Conservation (phyloP, 2,113 vertebrate species). For the Sylvietta virens region DNA sequence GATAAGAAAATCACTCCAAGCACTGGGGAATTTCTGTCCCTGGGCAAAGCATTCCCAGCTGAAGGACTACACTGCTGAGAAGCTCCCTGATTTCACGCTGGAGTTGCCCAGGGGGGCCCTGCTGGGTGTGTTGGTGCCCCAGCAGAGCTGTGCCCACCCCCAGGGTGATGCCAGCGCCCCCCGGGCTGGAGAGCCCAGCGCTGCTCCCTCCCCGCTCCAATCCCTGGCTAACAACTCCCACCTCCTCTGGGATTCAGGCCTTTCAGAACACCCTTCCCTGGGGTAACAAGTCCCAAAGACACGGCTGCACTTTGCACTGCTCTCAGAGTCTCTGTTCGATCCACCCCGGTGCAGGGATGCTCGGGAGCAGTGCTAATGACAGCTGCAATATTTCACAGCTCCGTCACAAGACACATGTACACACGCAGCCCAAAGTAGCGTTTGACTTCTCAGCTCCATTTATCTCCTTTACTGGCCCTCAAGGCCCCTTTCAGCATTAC, state of each 20-base stretch:
- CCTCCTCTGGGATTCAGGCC: too few relatives aligned
- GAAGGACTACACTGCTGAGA: not conserved
- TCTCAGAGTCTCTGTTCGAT: not conserved
- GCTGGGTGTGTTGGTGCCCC: not conserved
- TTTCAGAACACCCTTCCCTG: not conserved
- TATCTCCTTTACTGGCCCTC: conserved; percentile 32
- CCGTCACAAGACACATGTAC: not conserved
- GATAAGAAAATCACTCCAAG: not conserved
- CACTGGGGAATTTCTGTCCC: not conserved
- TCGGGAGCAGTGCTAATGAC: not conserved
- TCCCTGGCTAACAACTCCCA: not conserved
- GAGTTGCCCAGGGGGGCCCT: not conserved
- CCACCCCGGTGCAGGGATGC: not conserved
- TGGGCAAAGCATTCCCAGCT: not conserved
- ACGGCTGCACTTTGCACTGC: not conserved
- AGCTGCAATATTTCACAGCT: not conserved
- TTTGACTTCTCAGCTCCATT: conserved; percentile 14
- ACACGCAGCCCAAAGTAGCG: not conserved
- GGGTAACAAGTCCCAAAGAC: not conserved
- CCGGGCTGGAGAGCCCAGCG: not conserved
- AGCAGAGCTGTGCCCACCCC: not conserved
- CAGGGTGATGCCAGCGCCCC: not conserved
- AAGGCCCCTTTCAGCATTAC: conserved; percentile 4
- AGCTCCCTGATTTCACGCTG: not conserved
- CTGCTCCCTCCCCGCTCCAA: not conserved